Conservation (phyloP, 2,797 vertebrate species). For the Phataginus tetradactyla region DNA sequence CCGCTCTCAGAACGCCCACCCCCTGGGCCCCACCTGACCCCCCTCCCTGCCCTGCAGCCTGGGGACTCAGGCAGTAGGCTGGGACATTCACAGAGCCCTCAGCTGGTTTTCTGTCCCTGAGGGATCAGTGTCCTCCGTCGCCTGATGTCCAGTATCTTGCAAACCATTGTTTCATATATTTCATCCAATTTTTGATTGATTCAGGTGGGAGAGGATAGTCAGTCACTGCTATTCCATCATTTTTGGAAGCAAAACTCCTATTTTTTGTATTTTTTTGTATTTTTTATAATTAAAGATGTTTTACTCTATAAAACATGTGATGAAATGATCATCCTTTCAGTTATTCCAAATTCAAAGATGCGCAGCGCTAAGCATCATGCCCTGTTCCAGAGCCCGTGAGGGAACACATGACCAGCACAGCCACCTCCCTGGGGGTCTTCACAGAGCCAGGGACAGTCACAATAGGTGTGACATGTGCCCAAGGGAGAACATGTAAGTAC, state of each 20-base stretch:
- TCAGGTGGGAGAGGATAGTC: neutral
- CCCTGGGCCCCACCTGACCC: fast-evolving
- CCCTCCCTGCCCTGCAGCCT: neutral
- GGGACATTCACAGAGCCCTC: fast-evolving
- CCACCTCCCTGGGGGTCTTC: neutral
- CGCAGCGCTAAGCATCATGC: no score
- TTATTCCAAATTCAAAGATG: neutral
- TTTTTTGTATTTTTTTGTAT: neutral
- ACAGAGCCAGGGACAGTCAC: neutral
- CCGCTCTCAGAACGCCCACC: neutral
- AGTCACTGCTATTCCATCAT: neutral
- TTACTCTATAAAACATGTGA: neutral
- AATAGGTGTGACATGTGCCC: fast-evolving
- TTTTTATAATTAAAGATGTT: neutral
- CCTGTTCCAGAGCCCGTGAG: neutral
- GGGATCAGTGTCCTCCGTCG: no score
- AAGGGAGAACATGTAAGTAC: fast-evolving
- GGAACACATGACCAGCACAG: neutral
- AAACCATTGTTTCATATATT: no score
- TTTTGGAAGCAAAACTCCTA: neutral
- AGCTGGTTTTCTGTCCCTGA: fast-evolving
- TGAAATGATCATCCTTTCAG: neutral
- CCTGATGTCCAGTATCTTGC: no score
- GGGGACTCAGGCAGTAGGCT: neutral
- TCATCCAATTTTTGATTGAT: neutral